Evolutionary conservation across 2,113 vertebrate genomes (phyloP).

Genomic region (Monopterus albus): DNA sequence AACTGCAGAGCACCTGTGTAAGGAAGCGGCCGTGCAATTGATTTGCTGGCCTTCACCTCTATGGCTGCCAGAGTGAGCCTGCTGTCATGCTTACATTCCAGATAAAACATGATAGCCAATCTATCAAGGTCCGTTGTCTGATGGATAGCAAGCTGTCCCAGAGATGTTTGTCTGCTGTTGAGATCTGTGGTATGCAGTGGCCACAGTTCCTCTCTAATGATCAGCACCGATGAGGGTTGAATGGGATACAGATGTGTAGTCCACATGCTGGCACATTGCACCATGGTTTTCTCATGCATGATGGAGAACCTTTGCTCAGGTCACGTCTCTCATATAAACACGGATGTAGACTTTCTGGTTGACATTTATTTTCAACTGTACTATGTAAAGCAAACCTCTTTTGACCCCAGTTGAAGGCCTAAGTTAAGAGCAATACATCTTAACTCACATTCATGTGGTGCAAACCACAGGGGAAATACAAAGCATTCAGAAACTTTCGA

Average conservation of each 20-base stretch:
- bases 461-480: constrained; percentile 1
- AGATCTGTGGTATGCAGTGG: constrained; percentile 3
- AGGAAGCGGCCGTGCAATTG: constrained; percentile 56
- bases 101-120: constrained; percentile 68
- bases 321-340: constrained; percentile 29
- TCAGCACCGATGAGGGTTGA: constrained; percentile 1
- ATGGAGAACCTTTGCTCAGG: constrained; percentile 22
- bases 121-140: constrained; percentile 59
- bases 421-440: background rate
- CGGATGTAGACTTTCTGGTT: constrained; percentile 16
- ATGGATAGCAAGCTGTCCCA: constrained; percentile 30
- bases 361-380: constrained; percentile 1
- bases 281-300: constrained; percentile 27
- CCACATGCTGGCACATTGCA: constrained; percentile 18
- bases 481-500: constrained; percentile 9
- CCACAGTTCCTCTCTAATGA: constrained; percentile 1
- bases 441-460: background rate
- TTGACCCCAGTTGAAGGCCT: constrained; percentile 29
- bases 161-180: constrained; percentile 47
- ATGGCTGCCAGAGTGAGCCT: constrained; percentile 42
- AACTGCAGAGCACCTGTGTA: constrained; percentile 37
- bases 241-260: constrained; percentile 48
- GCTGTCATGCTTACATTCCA: constrained; percentile 29
- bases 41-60: constrained; percentile 59
- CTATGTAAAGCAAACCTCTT: constrained; percentile 24